These are phyloP conservation scores for Arbacia lixula DNA, from an alignment of 53 echinoderm and acorn worm species.

Conservation along the genomic window DNA sequence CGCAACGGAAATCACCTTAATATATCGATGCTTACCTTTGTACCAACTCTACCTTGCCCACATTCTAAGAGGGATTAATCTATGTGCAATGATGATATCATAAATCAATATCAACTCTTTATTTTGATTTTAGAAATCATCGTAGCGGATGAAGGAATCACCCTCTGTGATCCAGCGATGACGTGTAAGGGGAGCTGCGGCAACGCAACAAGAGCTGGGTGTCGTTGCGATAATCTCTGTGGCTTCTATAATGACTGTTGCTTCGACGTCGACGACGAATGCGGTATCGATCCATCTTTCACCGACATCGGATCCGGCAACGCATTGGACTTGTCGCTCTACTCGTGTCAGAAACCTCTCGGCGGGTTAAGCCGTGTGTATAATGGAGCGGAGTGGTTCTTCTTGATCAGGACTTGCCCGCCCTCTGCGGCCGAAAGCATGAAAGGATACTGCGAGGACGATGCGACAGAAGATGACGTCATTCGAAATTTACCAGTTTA, in stretches of 20 bases:
- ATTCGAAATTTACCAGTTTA: conserved; percentile 70
- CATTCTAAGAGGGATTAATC: too few relatives aligned
- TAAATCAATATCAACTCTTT: background rate
- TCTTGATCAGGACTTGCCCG: conserved; percentile 24
- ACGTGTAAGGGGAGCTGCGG: conserved; percentile 55
- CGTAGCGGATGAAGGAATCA: conserved; percentile 2
- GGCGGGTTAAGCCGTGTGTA: conserved; percentile 34
- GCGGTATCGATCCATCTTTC: background rate
- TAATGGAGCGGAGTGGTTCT: background rate
- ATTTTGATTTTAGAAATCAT: conserved; percentile 20
- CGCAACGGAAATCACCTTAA: too few relatives aligned
- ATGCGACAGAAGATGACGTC: conserved; percentile 52
- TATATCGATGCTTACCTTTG: too few relatives aligned
- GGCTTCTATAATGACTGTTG: conserved; percentile 51
- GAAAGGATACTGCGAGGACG: conserved; percentile 35
- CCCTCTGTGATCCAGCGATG: conserved; percentile 41
- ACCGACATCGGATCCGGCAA: background rate
- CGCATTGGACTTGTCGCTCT: background rate
- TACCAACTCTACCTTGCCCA: too few relatives aligned
- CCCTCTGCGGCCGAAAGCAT: background rate
- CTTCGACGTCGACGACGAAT: conserved; percentile 35
- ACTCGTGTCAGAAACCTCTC: conserved; percentile 14
- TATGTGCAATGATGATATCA: background rate
- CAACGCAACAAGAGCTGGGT: conserved; percentile 29
- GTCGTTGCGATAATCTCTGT: conserved; percentile 50